A percentile compares a stretch with the other conserved stretches of the same genome.
These are phyloP conservation scores for Brachypalpus laphriformis DNA, from an alignment of 2,888 invertebrate species.

Conservation along the genomic window DNA sequence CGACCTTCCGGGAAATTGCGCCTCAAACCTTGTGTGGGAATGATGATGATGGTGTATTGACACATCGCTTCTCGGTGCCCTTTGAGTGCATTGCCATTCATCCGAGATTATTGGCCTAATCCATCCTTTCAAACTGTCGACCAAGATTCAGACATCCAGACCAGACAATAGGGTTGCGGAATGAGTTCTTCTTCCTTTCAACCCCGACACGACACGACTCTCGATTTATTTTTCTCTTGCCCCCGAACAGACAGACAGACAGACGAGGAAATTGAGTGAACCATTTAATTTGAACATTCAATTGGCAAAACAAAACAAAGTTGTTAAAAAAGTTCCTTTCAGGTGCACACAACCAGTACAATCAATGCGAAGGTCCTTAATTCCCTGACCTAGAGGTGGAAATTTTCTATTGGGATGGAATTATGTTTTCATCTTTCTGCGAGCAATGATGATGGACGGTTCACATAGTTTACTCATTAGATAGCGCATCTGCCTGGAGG, in stretches of 20 bases:
- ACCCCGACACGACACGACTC: conserved; percentile 47
- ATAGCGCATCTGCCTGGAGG: conserved; percentile 64
- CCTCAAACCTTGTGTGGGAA: conserved; percentile 54
- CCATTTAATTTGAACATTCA: conserved; percentile 60
- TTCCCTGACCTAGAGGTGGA: conserved; percentile 64
- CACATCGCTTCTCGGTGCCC: conserved; percentile 65
- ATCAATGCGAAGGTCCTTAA: conserved; percentile 61
- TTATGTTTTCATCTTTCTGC: conserved; percentile 57
- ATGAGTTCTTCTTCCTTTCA: conserved; percentile 38
- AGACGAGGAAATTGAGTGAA: conserved; percentile 31
- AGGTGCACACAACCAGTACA: conserved; percentile 46
- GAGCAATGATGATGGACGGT: conserved; percentile 14
- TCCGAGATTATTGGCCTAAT: conserved; percentile 72
- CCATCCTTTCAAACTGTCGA: conserved; percentile 67
- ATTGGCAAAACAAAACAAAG: conserved; percentile 67
- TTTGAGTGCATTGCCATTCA: conserved; percentile 65
- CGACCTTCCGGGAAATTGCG: conserved; percentile 56
- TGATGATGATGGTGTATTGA: conserved; percentile 66
- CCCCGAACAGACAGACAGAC: background rate
- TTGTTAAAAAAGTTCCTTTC: conserved; percentile 45
- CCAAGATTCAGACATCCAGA: conserved; percentile 59
- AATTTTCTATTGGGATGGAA: conserved; percentile 44
- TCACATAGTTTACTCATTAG: conserved; percentile 52
- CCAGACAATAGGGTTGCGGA: conserved; percentile 63
- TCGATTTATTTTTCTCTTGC: conserved; percentile 47